Conservation (phyloP, 53 echinoderm and acorn worm genomes). For the Pentamera pediparva region DNA sequence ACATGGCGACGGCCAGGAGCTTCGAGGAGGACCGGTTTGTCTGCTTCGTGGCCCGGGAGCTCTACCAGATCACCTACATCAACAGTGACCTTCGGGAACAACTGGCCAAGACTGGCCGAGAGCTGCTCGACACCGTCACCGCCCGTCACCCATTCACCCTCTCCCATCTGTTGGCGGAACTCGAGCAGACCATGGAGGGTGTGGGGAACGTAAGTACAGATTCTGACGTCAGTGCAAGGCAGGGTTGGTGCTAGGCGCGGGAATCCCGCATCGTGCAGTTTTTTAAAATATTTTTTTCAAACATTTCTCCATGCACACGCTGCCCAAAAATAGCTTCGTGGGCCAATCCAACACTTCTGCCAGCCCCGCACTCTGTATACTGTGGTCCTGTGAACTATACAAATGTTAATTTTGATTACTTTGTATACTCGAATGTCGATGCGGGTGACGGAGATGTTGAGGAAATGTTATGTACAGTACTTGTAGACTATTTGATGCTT, state of each 20-base stretch:
- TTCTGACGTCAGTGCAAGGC: not conserved
- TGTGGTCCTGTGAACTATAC: too few species aligned
- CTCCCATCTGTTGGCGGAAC: constrained; percentile 47
- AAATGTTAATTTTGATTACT: too few species aligned
- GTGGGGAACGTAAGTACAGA: constrained; percentile 34
- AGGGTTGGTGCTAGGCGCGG: too few species aligned
- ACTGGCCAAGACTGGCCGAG: constrained; percentile 86
- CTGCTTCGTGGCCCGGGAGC: constrained; percentile 53
- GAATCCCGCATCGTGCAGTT: too few species aligned
- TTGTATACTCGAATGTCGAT: too few species aligned
- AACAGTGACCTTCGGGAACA: constrained; percentile 72
- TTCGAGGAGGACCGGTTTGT: constrained; percentile 62
- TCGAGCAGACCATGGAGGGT: constrained; percentile 19
- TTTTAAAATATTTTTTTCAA: too few species aligned
- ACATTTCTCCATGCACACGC: too few species aligned
- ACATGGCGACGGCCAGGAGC: constrained; percentile 71
- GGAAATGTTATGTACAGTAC: too few species aligned
- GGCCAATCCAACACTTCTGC: too few species aligned
- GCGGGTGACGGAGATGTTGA: too few species aligned
- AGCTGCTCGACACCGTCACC: constrained; percentile 70
- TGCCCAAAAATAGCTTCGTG: too few species aligned
- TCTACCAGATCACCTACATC: constrained; percentile 88
- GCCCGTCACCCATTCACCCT: constrained; percentile 83
- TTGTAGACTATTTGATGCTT: not conserved
- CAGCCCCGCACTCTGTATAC: too few species aligned